Evolutionary conservation across 2,797 vertebrate species (phyloP), one percentile per base, ranked within the genome.

Genomic region (Myotis daubentonii): DNA sequence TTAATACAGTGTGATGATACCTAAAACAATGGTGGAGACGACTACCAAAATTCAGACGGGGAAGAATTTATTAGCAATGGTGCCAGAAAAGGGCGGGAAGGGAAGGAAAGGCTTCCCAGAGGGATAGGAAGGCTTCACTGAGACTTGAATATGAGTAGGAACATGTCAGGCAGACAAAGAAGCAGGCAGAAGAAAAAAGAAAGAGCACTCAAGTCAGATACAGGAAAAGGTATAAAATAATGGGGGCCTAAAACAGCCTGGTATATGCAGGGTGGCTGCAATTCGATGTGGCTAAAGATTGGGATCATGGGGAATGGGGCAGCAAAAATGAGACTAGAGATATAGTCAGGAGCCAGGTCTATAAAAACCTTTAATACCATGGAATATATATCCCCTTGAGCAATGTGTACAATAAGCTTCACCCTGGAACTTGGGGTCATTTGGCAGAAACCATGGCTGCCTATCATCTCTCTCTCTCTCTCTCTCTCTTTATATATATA

Each of bases 321-420:
- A 82, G 71, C 20, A 94, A 89, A 95, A 91, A 23, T 90, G 47
- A 81, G 44, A 65, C 53, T 53, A 51, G n/a, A 91, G 25, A 81
- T 19, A 13, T 47, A 55, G 17, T 23, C 28, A 72, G 16, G 17
- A 20, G 7, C 7, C 44, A 78, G 76, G 55, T 44, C 72, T 85
- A 12, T 6, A 75, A 66, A 20, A 38, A 13, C 22, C 9, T 49
- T 68, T 8, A 16, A 36, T 41, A 75, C 17, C 22, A n/a, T 12
- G 44, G 33, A 82, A 33, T 28, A 74, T 84, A 11, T 7, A 74
- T 74, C 51, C 75, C 20, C 75, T 22, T 17, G 22, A 82, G 30
- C 25, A 80, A 65, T 12, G 20, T 60, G 38, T 90, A 30, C 36
- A 80, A 22, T 89, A 68, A 86, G 75, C 28, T 62, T 5, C 82